Percentiles rank a stretch among this genome's conserved stretches.
These are phyloP conservation scores for Macrotis lagotis DNA, from an alignment of 2,113 vertebrate genomes.

Conservation along the genomic window DNA sequence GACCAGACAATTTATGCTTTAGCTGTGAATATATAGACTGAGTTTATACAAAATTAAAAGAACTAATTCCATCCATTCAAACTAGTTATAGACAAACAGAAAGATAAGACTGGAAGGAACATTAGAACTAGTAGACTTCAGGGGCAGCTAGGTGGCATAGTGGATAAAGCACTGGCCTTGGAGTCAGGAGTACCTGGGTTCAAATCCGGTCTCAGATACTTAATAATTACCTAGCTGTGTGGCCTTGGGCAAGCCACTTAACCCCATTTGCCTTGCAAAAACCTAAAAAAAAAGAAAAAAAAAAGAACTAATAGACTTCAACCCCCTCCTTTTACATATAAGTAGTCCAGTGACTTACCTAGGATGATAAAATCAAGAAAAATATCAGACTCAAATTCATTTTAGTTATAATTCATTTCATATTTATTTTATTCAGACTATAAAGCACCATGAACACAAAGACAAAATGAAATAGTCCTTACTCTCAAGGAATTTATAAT, in stretches of 20 bases:
- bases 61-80: slow-evolving; percentile 5
- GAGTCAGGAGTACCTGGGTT: too few species aligned
- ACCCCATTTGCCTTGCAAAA: too few species aligned
- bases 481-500: background rate
- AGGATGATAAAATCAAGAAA: background rate
- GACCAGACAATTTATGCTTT: background rate
- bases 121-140: background rate
- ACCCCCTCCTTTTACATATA: background rate
- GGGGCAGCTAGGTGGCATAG: too few species aligned
- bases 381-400: background rate
- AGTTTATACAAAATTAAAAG: background rate
- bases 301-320: background rate
- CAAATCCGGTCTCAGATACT: too few species aligned
- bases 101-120: background rate
- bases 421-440: background rate
- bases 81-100: background rate
- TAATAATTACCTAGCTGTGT: too few species aligned
- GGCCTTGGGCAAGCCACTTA: too few species aligned
- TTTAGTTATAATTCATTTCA: background rate
- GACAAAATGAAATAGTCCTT: background rate
- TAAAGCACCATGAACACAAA: background rate
- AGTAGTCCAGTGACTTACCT: background rate
- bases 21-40: background rate
- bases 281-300: too few species aligned
- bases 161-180: too few species aligned